Conservation (phyloP, 2,888 invertebrate genomes). For the Pyrgus malvae region DNA sequence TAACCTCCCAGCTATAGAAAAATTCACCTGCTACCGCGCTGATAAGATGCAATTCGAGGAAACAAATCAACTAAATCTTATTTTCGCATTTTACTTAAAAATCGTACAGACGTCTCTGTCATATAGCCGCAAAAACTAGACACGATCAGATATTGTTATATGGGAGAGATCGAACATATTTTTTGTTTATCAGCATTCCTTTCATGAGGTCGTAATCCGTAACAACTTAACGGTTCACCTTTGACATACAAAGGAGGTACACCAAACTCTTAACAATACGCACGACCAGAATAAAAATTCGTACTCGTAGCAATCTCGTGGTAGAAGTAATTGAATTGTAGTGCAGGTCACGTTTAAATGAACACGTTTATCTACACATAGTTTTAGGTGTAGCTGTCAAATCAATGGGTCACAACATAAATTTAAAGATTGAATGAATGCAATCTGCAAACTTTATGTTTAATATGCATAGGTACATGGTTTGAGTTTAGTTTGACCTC, state of each 20-base stretch:
- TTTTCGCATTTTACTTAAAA: no score
- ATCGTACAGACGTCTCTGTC: no score
- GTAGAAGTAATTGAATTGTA: slow-evolving; percentile 22
- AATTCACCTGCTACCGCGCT: no score
- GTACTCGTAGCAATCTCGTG: background rate
- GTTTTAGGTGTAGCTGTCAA: slow-evolving; percentile 20
- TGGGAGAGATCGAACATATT: slow-evolving; percentile 1
- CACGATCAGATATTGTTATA: slow-evolving; percentile 7
- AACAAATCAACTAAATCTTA: background rate
- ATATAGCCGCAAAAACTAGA: slow-evolving; percentile 6
- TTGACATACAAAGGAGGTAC: slow-evolving; percentile 58
- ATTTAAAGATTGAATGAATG: background rate
- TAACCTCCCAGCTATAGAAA: no score
- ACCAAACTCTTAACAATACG: slow-evolving; percentile 3
- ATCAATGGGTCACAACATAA: slow-evolving; percentile 12
- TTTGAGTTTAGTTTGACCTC: no score
- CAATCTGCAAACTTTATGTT: background rate
- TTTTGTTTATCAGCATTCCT: slow-evolving; percentile 12
- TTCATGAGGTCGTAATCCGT: slow-evolving; percentile 10
- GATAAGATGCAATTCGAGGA: no score
- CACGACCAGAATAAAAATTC: slow-evolving; percentile 12
- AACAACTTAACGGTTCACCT: slow-evolving; percentile 68
- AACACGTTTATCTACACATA: slow-evolving; percentile 22
- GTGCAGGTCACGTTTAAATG: slow-evolving; percentile 19
- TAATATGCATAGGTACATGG: no score